Evolutionary conservation across 2,888 invertebrate species (phyloP), one percentile per base, ranked within the genome.

Genomic region (Tenthredo distinguenda): DNA sequence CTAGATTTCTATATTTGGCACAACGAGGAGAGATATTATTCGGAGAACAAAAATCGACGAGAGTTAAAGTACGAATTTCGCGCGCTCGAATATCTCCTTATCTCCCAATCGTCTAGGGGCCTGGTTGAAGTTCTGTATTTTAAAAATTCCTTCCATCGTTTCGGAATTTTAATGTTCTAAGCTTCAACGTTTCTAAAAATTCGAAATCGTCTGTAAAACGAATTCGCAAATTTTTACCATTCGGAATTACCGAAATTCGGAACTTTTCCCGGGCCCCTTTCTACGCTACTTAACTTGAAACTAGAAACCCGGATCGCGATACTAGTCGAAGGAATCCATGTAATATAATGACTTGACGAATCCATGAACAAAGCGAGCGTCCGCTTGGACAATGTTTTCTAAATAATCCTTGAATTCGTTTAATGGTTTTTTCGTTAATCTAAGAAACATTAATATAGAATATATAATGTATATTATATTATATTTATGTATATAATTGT

Each of bases 371-470:
- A 74, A 74, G 43, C 43, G 74, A 74, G 21, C 43, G 47, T 40
- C 74, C 40, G 74, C 74, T n/a, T 74, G 74, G 40, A 43, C 21
- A 74, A 74, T 74, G 2, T 74, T 47, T 74, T 74, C 74, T 21
- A 74, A 74, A n/a, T 55, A 55, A 26, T 74, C 74, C n/a, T 74
- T 74, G 74, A 43, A 47, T 31, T 40, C 26, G 43, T 74, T 43
- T 12, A 43, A 74, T 43, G 31, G 5, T 68, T 68, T 31, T 68
- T 68, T 68, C 6, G 31, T 34, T 68, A 90, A 90, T 90, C 91
- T 92, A 91, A 89, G 92, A 92, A 92, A 92, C 92, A 92, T 92
- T 92, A 91, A 92, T 92, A 91, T 91, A 92, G 92, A 92, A 91
- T 92, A 91, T 76, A 76, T 76, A 76, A 71, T 77, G 34, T 77